Evolutionary conservation across 35 echinoderm and acorn worm genomes (phyloP).

Genomic region (Apostichopus californicus): DNA sequence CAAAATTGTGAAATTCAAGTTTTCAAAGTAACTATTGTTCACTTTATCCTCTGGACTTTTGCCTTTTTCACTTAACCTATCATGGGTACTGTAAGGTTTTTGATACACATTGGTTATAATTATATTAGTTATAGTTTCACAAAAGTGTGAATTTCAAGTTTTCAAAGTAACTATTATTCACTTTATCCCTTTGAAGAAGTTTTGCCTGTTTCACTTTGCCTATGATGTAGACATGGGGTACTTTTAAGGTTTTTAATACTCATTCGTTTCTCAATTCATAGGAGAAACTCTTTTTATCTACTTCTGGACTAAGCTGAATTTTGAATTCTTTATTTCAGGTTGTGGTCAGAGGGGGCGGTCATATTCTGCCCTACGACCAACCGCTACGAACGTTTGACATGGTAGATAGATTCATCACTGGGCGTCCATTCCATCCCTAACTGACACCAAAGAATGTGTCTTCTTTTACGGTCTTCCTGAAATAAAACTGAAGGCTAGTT

Average conservation of each 20-base stretch:
- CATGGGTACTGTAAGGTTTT: too few species aligned
- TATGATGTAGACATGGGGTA: background rate
- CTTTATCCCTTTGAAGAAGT: background rate
- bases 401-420: slow-evolving; percentile 85
- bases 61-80: too few species aligned
- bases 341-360: slow-evolving; percentile 74
- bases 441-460: background rate
- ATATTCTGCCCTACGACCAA: slow-evolving; percentile 87
- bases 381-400: slow-evolving; percentile 83
- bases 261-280: too few species aligned
- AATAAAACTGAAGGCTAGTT: background rate
- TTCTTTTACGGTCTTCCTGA: background rate
- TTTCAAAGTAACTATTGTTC: background rate
- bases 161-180: background rate
- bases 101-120: too few species aligned
- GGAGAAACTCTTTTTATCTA: too few species aligned
- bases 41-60: background rate
- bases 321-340: slow-evolving; percentile 59
- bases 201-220: background rate
- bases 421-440: slow-evolving; percentile 56
- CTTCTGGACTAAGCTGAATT: too few species aligned
- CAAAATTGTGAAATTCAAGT: too few species aligned
- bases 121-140: too few species aligned
- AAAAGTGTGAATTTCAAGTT: too few species aligned
- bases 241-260: too few species aligned